Evolutionary conservation across 1,140 invertebrate genomes (phyloP), one percentile per base, ranked within the genome.

Genomic region (Drosophila teissieri): DNA sequence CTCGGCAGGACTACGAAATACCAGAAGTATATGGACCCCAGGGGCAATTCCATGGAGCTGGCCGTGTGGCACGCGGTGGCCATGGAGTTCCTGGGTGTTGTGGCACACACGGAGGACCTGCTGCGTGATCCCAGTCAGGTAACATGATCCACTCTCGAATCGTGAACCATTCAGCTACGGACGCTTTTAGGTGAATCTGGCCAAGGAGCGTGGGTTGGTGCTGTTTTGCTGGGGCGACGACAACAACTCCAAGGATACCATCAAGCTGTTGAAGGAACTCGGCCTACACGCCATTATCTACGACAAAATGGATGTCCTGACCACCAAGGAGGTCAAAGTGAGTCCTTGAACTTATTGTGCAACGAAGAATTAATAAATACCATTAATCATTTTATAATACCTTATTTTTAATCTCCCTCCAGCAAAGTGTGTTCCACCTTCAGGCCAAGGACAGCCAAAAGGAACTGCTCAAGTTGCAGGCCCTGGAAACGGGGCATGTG

Each of bases 141-240:
- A 90, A 81, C 57, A 61, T 80, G 79, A 86, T 68, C 65, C 56
- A 31, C 63, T 45, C 22, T 42, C 37, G 36, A 54, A 10, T 54
- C 51, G 42, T 57, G 68, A 51, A 53, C 48, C 61, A 73, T 70
- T 76, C 53, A 80, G 53, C 53, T 53, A 68, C 61, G 69, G 73
- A 65, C 65, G 67, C 81, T 84, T 82, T 60, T 79, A 94, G 94
- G 95, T 98, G 1, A 95, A 96, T 78, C 89, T 96, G 49, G 96
- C 96, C 0, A 95, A 95, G 73, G 94, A 96, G 73, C 94, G 95
- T 31, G 96, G 96, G 14, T 93, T 99, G 17, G 95, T 98, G 2
- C 95, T 98, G 44, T 99, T 99, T 91, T 98, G 97, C 91, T 99
- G 98, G 98, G 98, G 98, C 5, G 97, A 99, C 90, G 97, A 98